Conservation (phyloP, 2,113 vertebrate genomes). For the Actenoides hombroni region DNA sequence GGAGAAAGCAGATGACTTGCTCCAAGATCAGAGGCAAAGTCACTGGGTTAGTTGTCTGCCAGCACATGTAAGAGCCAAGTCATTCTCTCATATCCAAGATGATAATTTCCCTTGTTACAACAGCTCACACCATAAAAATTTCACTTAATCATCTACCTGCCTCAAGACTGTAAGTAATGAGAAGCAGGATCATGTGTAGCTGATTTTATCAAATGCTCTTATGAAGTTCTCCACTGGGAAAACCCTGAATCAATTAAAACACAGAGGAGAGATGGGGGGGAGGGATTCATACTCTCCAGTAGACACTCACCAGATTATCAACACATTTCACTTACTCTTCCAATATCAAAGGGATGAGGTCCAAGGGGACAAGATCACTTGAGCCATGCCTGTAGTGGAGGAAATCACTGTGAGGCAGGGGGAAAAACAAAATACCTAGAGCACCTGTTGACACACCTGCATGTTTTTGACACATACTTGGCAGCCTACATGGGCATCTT, state of each 20-base stretch:
- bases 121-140: slow-evolving; percentile 35
- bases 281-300: background rate
- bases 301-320: background rate
- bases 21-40: slow-evolving; percentile 59
- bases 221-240: slow-evolving; percentile 49
- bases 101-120: slow-evolving; percentile 63
- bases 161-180: slow-evolving; percentile 45
- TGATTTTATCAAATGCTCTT: slow-evolving; percentile 55
- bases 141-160: slow-evolving; percentile 65
- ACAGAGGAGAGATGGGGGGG: slow-evolving; percentile 19
- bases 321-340: background rate
- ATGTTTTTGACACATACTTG: background rate
- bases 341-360: background rate
- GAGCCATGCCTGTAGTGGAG: background rate
- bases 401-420: background rate
- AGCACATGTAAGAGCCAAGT: slow-evolving; percentile 42
- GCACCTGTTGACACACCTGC: background rate
- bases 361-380: background rate
- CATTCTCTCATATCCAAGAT: slow-evolving; percentile 40
- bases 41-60: slow-evolving; percentile 13
- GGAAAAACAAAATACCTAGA: background rate
- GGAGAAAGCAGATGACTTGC: background rate
- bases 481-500: background rate
- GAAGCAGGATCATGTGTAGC: slow-evolving; percentile 6
- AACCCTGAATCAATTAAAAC: slow-evolving; percentile 54